Base-by-base conservation (phyloP, 2,888 invertebrate genomes). In the Eupelmus urozonus region DNA sequence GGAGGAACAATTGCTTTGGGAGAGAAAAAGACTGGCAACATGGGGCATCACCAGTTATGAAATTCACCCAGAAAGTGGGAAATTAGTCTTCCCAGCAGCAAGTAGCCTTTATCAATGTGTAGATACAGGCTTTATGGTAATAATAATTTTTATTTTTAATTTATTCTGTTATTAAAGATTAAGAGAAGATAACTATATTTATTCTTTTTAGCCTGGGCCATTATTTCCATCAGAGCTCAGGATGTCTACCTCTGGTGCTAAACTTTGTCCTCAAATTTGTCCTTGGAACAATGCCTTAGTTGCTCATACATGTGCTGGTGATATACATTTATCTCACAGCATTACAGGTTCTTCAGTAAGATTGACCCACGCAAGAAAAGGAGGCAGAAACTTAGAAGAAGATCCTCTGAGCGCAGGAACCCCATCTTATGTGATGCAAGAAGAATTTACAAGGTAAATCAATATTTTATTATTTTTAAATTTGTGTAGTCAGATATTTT, bases 371-470 rank as follows among this genome's bases (percentile, higher is more conserved):
- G 93, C 94, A 0, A 94, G 94, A 84, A 94, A 93, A 88, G 93
- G 94, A 2, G 93, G 93, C 7, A 90, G 92, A 81, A 92, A 92
- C 80, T 90, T 96, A 84, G 92, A 94, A 0, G 96, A 96, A 83
- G 97, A 97, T 90, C 96, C 97, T 0, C 90, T 95, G 0, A 96
- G 95, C 85, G 97, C 98, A 0, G 99, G 99, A 0, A 95, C 97
- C n/a, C 98, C 99, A 0, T 97, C 98, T 1, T 99, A 98, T 90
- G 97, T 99, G 0, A 97, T 98, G 89, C 99, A 99, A 90, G 99
- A 99, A 89, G 99, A 99, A 91, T 98, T 99, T 90, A 87, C 86
- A 16, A 86, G 90, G 89, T 89, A 82, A 45, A 13, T 16, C 2
- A 45, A 7, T 45, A 45, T 4, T 40, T 45, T 42, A 42, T 45